These are phyloP conservation scores for Myotis pilosus DNA, from an alignment of 2,797 vertebrate species.

Conservation along the genomic window DNA sequence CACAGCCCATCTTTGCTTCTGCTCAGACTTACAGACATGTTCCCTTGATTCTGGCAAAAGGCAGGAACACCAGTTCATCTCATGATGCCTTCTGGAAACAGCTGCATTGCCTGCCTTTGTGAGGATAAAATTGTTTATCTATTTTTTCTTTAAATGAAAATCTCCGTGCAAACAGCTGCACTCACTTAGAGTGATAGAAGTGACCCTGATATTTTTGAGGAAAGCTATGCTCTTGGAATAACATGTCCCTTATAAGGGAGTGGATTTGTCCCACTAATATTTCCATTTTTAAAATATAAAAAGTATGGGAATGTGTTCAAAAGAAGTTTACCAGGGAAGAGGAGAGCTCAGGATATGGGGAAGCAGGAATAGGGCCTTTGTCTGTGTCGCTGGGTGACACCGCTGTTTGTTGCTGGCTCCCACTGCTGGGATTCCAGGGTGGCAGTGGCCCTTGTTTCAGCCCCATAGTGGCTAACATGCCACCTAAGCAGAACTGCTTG, in stretches of 20 bases:
- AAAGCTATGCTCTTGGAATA: slow-evolving; percentile 72
- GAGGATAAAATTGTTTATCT: slow-evolving; percentile 62
- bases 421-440: background rate
- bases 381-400: slow-evolving; percentile 53
- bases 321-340: slow-evolving; percentile 64
- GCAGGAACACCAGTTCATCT: slow-evolving; percentile 71
- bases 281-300: slow-evolving; percentile 42
- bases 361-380: slow-evolving; percentile 32
- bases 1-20: background rate
- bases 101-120: slow-evolving; percentile 81
- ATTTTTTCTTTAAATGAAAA: slow-evolving; percentile 53
- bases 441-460: background rate
- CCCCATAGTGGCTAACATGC: background rate
- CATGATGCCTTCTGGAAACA: slow-evolving; percentile 74
- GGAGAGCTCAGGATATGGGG: slow-evolving; percentile 59
- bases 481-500: background rate
- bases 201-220: slow-evolving; percentile 80
- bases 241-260: slow-evolving; percentile 66
- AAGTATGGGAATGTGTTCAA: slow-evolving; percentile 64
- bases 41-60: slow-evolving; percentile 47
- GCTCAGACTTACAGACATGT: background rate
- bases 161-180: slow-evolving; percentile 82
- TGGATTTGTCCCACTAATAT: slow-evolving; percentile 54
- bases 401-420: slow-evolving; percentile 31
- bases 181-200: slow-evolving; percentile 80